Evolutionary conservation across 1,140 invertebrate genomes (phyloP).

Genomic region (Bombus pyrosoma): DNA sequence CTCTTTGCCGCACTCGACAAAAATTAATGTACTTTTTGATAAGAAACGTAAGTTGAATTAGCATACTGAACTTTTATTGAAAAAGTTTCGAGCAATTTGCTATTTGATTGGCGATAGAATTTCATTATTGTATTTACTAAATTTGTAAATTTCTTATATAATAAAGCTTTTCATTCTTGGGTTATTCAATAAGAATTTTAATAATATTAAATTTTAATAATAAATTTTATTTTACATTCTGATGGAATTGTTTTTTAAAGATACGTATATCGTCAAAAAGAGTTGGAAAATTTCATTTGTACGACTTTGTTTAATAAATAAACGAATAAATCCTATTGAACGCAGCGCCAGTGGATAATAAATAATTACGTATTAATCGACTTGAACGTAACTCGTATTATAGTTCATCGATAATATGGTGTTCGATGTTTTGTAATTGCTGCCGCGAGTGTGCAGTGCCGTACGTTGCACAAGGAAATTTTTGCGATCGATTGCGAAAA

Average conservation of each 20-base stretch:
- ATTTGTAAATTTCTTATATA: neutral
- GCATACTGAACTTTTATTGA: neutral
- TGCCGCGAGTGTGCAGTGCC: neutral
- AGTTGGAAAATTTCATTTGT: too few relatives aligned
- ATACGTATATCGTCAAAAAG: neutral
- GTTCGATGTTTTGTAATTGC: neutral
- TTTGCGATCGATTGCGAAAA: conserved; percentile 59
- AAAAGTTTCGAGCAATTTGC: neutral
- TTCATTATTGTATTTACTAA: neutral
- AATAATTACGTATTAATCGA: neutral
- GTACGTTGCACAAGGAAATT: conserved; percentile 2
- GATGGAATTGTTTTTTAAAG: neutral
- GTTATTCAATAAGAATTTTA: neutral
- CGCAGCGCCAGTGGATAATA: neutral
- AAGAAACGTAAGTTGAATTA: too few relatives aligned
- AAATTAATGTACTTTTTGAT: too few relatives aligned
- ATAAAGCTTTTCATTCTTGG: neutral
- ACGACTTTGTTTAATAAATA: too few relatives aligned
- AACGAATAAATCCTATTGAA: neutral
- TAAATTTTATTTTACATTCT: too few relatives aligned
- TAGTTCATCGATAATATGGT: neutral
- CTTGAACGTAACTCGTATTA: neutral
- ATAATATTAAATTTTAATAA: too few relatives aligned
- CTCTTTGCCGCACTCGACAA: too few relatives aligned
- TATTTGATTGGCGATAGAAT: neutral